Base-by-base conservation (phyloP, 1,140 invertebrate genomes). In the Tyrophagus putrescentiae region DNA sequence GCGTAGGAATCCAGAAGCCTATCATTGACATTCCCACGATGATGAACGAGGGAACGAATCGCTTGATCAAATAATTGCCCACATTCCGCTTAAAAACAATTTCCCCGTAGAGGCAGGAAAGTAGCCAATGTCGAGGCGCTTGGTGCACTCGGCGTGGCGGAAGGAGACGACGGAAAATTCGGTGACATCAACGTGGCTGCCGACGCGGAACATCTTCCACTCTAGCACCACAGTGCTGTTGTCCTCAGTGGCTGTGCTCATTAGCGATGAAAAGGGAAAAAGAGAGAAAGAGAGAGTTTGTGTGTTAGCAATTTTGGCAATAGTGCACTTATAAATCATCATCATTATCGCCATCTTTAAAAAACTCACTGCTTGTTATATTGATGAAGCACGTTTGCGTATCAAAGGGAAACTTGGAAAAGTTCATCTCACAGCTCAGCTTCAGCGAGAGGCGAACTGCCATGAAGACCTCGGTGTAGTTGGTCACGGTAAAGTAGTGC, bases 341-440 rank as follows among this genome's bases (percentile, higher is more conserved):
- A n/a, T n/a, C n/a, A n/a, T n/a, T n/a, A n/a, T n/a, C n/a, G 13
- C 21, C 21, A 39, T 39, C 36, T 13, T 39, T 21, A 39, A 13
- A 60, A 23, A 54, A 60, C 41, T n/a, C 27, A 62, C 60, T 21
- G 16, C 16, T 60, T 28, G 27, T 60, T 25, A 62, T 45, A 39
- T 62, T 33, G n/a, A 62, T 62, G 36, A 9, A 42, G 32, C 60
- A 62, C 7, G 18, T 6, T 18, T 62, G 54, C 18, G 27, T 27
- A 27, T 62, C 60, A 44, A 50, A 48, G 5, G 60, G 60, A 62
- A 36, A 62, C 25, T 59, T 62, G 29, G 25, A n/a, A 28, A 62
- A 62, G 13, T 60, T n/a, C 56, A 62, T 60, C 6, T 62, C 21
- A 60, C 60, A 62, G 6, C 27, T 32, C 29, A 60, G 32, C 6